phyloP scores from a whole-genome alignment of 1,140 invertebrate species.

The Pogonomyrmex californicus region DNA sequence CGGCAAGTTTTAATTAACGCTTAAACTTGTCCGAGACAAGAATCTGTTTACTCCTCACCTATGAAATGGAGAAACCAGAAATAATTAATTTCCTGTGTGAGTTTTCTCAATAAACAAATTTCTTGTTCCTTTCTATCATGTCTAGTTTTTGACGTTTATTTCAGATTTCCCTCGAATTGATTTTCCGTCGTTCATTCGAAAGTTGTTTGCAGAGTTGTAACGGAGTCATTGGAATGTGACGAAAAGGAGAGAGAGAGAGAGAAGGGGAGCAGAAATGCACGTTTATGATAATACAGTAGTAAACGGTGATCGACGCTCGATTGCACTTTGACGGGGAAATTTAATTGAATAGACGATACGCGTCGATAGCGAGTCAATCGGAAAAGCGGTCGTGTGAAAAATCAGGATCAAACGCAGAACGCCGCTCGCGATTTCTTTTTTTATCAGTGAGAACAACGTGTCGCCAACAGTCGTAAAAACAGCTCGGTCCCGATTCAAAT shows the following conservation, averaged over 20 bases:
- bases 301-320: constrained; percentile 36
- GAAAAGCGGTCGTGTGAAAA: constrained; percentile 61
- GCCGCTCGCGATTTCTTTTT: constrained; percentile 3
- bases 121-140: neutral
- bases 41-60: neutral
- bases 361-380: constrained; percentile 58
- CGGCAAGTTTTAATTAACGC: constrained; percentile 28
- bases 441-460: constrained; percentile 22
- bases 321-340: constrained; percentile 60
- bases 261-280: constrained; percentile 3
- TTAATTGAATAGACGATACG: constrained; percentile 69
- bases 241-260: neutral
- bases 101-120: neutral
- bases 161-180: constrained; percentile 2
- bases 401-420: constrained; percentile 35
- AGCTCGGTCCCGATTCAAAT: neutral
- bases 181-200: constrained; percentile 28
- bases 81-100: neutral
- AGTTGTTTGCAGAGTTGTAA: constrained; percentile 39
- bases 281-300: constrained; percentile 56
- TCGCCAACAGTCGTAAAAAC: constrained; percentile 15
- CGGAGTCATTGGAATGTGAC: constrained; percentile 58
- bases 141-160: neutral
- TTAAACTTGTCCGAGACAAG: neutral
- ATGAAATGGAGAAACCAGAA: neutral